These are phyloP conservation scores for Harpalus rufipes DNA, from an alignment of 2,888 invertebrate genomes.

Conservation along the genomic window DNA sequence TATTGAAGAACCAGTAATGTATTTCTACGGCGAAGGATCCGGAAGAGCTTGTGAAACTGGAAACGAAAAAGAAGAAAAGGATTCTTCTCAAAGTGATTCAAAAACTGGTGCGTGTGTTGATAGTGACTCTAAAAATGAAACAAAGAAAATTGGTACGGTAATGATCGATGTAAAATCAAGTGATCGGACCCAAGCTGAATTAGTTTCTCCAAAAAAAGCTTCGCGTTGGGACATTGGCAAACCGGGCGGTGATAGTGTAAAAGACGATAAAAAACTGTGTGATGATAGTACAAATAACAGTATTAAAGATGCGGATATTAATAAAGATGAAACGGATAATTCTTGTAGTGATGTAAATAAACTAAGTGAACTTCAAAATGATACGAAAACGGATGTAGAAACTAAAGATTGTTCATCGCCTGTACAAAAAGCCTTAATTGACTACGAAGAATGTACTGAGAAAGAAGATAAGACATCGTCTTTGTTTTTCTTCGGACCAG, in stretches of 20 bases:
- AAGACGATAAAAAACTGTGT: conserved; percentile 40
- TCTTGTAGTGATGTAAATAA: conserved; percentile 31
- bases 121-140: conserved; percentile 62
- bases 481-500: conserved; percentile 78
- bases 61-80: conserved; percentile 37
- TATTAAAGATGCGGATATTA: conserved; percentile 44
- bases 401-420: conserved; percentile 37
- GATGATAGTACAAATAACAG: conserved; percentile 62
- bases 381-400: conserved; percentile 43
- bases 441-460: background rate
- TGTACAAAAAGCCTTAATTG: conserved; percentile 66
- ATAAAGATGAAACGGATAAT: conserved; percentile 36
- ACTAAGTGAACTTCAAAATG: conserved; percentile 65
- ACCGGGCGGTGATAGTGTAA: conserved; percentile 69
- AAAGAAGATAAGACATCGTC: conserved; percentile 68
- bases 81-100: background rate
- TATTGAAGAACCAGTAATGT: conserved; percentile 86
- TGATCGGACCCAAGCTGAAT: conserved; percentile 70
- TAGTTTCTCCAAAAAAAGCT: conserved; percentile 72
- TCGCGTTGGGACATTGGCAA: conserved; percentile 78
- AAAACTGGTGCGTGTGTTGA: conserved; percentile 27
- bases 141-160: conserved; percentile 72
- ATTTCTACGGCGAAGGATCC: conserved; percentile 85
- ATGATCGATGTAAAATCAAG: conserved; percentile 72
- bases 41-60: conserved; percentile 83